phyloP scores from a whole-genome alignment of 2,888 invertebrate genomes.

The Neelides folsomi region DNA sequence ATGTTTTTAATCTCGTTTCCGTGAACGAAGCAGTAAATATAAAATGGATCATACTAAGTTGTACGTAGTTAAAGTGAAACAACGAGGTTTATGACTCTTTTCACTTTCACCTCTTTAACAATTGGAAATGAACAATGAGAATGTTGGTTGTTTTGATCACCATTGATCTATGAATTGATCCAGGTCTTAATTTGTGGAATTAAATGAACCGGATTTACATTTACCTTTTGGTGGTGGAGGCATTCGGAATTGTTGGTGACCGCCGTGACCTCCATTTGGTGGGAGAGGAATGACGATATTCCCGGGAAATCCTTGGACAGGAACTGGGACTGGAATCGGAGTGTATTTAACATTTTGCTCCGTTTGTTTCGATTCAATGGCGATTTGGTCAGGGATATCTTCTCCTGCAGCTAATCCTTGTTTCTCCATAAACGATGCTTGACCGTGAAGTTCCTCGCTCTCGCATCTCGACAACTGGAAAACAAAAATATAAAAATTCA shows the following conservation, averaged over 20 bases:
- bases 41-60: no score
- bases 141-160: no score
- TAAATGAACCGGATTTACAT: no score
- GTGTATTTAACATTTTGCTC: slow-evolving; percentile 19
- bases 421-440: slow-evolving; percentile 21
- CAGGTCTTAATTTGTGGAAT: no score
- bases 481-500: background rate
- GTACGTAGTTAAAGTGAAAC: no score
- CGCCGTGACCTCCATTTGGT: slow-evolving; percentile 12
- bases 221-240: slow-evolving; percentile 7
- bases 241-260: slow-evolving; percentile 8
- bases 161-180: no score
- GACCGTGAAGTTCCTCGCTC: slow-evolving; percentile 1
- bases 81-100: no score
- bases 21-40: no score
- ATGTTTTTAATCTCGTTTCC: no score
- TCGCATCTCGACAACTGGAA: slow-evolving; percentile 12
- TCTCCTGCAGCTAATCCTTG: slow-evolving; percentile 22
- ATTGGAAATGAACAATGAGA: no score
- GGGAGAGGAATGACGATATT: slow-evolving; percentile 29
- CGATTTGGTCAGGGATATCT: slow-evolving; percentile 29
- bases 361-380: slow-evolving; percentile 25
- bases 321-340: slow-evolving; percentile 25
- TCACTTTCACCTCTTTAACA: no score
- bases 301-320: slow-evolving; percentile 23